These are phyloP conservation scores for Platygyra sinensis DNA, from an alignment of 64 coral and sea anemone species.

Conservation along the genomic window DNA sequence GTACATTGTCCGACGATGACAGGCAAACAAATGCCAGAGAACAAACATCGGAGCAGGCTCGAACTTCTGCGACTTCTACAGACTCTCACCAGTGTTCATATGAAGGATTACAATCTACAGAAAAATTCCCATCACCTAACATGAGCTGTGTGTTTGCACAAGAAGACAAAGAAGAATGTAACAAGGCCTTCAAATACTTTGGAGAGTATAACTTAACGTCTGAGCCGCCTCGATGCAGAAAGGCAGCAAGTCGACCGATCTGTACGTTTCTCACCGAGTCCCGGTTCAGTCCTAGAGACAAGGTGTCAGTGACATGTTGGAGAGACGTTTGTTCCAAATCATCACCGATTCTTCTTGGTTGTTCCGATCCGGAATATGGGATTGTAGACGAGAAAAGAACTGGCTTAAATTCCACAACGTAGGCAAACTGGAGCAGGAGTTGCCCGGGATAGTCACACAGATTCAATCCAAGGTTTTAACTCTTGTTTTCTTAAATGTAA, in stretches of 20 bases:
- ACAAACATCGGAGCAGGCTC: background rate
- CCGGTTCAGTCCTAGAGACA: slow-evolving; percentile 46
- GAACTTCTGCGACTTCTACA: background rate
- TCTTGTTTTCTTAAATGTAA: slow-evolving; percentile 77
- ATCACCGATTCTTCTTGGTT: slow-evolving; percentile 60
- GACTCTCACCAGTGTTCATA: background rate
- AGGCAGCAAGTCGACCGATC: slow-evolving; percentile 31
- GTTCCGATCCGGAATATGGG: slow-evolving; percentile 65
- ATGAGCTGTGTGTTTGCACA: slow-evolving; percentile 54
- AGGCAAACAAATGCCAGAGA: background rate
- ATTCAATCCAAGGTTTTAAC: slow-evolving; percentile 61
- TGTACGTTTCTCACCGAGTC: slow-evolving; percentile 67
- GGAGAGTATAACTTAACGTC: slow-evolving; percentile 56
- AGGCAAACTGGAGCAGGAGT: slow-evolving; percentile 45
- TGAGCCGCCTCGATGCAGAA: slow-evolving; percentile 31
- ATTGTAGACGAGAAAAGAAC: slow-evolving; percentile 30
- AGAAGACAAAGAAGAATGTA: slow-evolving; percentile 55
- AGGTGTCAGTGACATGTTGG: slow-evolving; percentile 51
- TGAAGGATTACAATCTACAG: background rate
- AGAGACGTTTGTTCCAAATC: slow-evolving; percentile 49
- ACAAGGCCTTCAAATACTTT: slow-evolving; percentile 59
- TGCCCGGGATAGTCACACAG: slow-evolving; percentile 58
- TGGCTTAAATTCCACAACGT: slow-evolving; percentile 57
- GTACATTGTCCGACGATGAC: background rate
- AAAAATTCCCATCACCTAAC: background rate